Evolutionary conservation across 2,113 vertebrate genomes (phyloP).

Genomic region (Egretta garzetta): DNA sequence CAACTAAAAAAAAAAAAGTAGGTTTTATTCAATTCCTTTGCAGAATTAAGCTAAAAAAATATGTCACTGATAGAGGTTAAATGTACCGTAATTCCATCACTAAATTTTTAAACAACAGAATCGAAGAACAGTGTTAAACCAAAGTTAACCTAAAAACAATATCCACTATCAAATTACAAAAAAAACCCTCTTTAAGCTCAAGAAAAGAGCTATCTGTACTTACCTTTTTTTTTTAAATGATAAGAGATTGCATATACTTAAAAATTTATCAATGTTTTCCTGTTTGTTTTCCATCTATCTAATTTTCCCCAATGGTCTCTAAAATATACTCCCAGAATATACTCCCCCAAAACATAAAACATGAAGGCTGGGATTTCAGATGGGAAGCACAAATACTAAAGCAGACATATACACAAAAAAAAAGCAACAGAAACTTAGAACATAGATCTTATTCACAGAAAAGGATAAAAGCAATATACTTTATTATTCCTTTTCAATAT

Average conservation of each 20-base stretch:
- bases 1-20: neutral
- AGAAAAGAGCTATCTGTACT: neutral
- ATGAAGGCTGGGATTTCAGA: neutral
- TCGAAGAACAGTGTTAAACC: neutral
- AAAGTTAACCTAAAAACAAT: neutral
- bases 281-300: neutral
- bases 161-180: neutral
- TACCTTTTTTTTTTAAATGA: neutral
- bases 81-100: neutral
- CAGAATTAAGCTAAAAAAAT: neutral
- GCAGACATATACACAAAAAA: neutral
- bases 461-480: neutral
- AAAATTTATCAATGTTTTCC: neutral
- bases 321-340: neutral
- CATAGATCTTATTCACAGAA: neutral
- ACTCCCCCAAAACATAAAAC: neutral
- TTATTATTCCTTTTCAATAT: neutral
- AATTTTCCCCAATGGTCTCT: neutral
- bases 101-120: neutral
- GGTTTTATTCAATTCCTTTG: neutral
- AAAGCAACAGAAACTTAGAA: neutral
- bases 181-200: neutral
- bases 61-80: neutral
- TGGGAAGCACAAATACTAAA: neutral
- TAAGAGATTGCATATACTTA: neutral